These are phyloP conservation scores for Diploptera punctata DNA, from an alignment of 2,888 invertebrate genomes.

Conservation along the genomic window DNA sequence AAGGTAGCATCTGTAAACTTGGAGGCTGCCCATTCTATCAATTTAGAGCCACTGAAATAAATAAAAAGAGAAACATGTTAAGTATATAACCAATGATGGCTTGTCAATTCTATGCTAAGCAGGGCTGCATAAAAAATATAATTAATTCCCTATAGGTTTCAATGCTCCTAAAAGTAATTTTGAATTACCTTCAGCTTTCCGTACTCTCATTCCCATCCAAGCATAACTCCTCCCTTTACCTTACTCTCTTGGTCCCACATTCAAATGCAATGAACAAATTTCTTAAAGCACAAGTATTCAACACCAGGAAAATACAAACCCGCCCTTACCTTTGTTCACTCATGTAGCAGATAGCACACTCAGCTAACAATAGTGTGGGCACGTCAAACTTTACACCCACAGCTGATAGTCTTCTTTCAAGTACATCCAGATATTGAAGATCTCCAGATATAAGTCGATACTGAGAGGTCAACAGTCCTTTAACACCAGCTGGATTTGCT, in stretches of 20 bases:
- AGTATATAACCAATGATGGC: too few relatives aligned
- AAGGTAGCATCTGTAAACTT: slow-evolving; percentile 53
- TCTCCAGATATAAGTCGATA: slow-evolving; percentile 55
- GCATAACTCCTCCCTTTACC: too few relatives aligned
- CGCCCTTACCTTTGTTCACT: slow-evolving; percentile 48
- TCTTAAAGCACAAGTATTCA: too few relatives aligned
- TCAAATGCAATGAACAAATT: too few relatives aligned
- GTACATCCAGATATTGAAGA: slow-evolving; percentile 47
- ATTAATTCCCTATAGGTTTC: too few relatives aligned
- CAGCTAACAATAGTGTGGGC: slow-evolving; percentile 56
- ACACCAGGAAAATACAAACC: too few relatives aligned
- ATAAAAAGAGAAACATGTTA: too few relatives aligned
- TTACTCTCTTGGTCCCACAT: too few relatives aligned
- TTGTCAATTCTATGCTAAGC: not conserved
- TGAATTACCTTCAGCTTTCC: too few relatives aligned
- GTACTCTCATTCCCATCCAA: too few relatives aligned
- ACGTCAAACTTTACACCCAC: slow-evolving; percentile 48
- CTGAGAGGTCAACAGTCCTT: slow-evolving; percentile 45
- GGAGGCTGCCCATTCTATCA: slow-evolving; percentile 54
- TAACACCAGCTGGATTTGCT: not conserved
- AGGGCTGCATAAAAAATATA: not conserved
- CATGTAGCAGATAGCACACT: slow-evolving; percentile 58
- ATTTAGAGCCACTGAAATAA: slow-evolving; percentile 50
- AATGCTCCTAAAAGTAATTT: too few relatives aligned
- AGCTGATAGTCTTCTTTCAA: slow-evolving; percentile 47